These are phyloP conservation scores for Ceramica pisi DNA, from an alignment of 2,888 invertebrate genomes.

Conservation along the genomic window DNA sequence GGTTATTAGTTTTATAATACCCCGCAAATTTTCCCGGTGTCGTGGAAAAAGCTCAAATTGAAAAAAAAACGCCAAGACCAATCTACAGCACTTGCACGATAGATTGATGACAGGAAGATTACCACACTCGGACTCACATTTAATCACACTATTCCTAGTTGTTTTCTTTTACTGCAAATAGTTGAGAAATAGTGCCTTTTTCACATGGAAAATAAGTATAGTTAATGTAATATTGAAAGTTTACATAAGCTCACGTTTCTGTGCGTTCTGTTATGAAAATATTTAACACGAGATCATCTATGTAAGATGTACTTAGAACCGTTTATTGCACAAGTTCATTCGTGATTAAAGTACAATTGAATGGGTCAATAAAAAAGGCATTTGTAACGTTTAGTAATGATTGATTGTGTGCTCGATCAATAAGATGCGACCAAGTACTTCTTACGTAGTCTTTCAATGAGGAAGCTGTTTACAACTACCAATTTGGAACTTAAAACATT, in stretches of 20 bases:
- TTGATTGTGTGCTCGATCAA: slow-evolving; percentile 68
- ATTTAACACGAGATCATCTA: slow-evolving; percentile 33
- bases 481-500: slow-evolving; percentile 24
- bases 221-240: background rate
- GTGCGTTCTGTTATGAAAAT: slow-evolving; percentile 14
- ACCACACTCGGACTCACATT: slow-evolving; percentile 26
- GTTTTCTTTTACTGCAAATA: background rate
- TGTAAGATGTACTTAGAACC: slow-evolving; percentile 21
- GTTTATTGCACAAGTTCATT: slow-evolving; percentile 60
- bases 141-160: slow-evolving; percentile 6
- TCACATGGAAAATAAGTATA: background rate
- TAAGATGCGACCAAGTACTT: slow-evolving; percentile 40
- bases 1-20: background rate
- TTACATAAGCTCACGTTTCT: background rate
- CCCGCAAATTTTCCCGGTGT: background rate
- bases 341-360: slow-evolving; percentile 77
- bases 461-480: slow-evolving; percentile 40
- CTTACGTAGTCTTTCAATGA: slow-evolving; percentile 26
- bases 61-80: background rate
- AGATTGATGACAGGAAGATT: slow-evolving; percentile 35
- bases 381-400: slow-evolving; percentile 72
- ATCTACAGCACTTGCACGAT: slow-evolving; percentile 53
- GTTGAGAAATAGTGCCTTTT: background rate
- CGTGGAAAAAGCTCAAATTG: background rate
- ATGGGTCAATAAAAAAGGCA: slow-evolving; percentile 81